Evolutionary conservation across 2,888 invertebrate species (phyloP), one percentile per base, ranked within the genome.

Genomic region (Dynastes tityus): DNA sequence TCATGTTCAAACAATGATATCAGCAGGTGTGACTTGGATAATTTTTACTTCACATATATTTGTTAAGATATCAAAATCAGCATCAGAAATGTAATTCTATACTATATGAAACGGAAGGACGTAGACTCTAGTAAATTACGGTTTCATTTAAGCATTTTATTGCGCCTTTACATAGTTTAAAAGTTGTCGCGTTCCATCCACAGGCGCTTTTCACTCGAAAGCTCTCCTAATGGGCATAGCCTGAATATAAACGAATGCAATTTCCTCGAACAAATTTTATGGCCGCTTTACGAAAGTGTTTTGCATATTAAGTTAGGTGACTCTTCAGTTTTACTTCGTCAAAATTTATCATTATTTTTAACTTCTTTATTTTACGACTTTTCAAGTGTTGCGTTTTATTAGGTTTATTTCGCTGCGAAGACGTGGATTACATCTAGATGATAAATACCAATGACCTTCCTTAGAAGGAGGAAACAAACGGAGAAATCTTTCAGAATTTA

Each of bases 261-360:
- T 68, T 68, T 68, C 68, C 53, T 51, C 68, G 68, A 68, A 68
- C 68, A 68, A 68, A 68, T 68, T 68, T 68, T 68, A 68, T 68
- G 51, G 29, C 51, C 51, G 51, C 29, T 68, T 32, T 11, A 68
- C 51, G 65, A 45, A 65, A 65, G 45, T 29, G 68, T 49, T 53
- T 68, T 51, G 68, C 68, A 68, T 68, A 68, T 68, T 68, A 68
- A 68, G 68, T 68, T 40, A n/a, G 51, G 51, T 51, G 49, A 29
- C 51, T 68, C 65, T 67, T 67, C 51, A 51, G 29, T 13, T 27
- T 68, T 68, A 68, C 51, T 68, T 29, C 51, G 8, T 40, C 40
- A n/a, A 68, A 68, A 68, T 68, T 53, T 68, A 53, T 68, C 49
- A 53, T 68, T 68, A 68, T 51, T 68, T 51, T 49, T 49, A 51